Base-by-base conservation (phyloP, 2,888 invertebrate species). In the Xylophagus ater region DNA sequence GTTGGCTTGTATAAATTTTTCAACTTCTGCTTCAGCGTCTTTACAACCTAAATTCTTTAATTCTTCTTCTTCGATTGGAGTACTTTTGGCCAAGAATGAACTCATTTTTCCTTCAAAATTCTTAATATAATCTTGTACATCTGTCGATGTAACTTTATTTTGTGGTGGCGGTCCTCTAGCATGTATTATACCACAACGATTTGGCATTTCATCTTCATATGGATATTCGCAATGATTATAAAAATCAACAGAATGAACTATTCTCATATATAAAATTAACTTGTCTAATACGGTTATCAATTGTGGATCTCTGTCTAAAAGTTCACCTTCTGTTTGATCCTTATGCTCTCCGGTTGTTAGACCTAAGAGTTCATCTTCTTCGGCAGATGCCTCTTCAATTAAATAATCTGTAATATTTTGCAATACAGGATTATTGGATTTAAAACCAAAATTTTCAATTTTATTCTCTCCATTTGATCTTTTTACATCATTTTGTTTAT, bases 161-260 rank as follows among this genome's bases (percentile, higher is more conserved):
- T 78, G 73, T 0, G 94, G 92, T 0, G 87, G 75, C 8, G 82
- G 80, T 3, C 94, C 94, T 33, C 98, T 74, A 0, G 93, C 93
- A 58, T 98, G 98, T 73, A 99, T 87, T 50, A 99, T 93, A 8
- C 97, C 97, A 64, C 97, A 94, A 24, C 94, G 75, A 65, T 98
- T 97, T 0, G 98, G 98, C 98, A 99, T 99, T 65, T 96, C 94
- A 61, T 99, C 98, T 64, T 99, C 98, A 54, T 94, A 93, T 0
- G 96, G 93, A 66, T 99, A 99, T 59, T 98, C 97, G 57, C 92
- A 93, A 57, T 93, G 93, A 67, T 96, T 96, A 68, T 99, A 99
- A 62, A 92, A 99, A 65, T 99, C 98, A 37, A 98, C 86, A 0
- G 97, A 97, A 64, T 99, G 96, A 1, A 99, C 98, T 31, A 98